A percentile compares a stretch with the other conserved stretches of the same genome.
phyloP scores from a whole-genome alignment of 2,113 vertebrate genomes.

The Limnothrissa miodon region DNA sequence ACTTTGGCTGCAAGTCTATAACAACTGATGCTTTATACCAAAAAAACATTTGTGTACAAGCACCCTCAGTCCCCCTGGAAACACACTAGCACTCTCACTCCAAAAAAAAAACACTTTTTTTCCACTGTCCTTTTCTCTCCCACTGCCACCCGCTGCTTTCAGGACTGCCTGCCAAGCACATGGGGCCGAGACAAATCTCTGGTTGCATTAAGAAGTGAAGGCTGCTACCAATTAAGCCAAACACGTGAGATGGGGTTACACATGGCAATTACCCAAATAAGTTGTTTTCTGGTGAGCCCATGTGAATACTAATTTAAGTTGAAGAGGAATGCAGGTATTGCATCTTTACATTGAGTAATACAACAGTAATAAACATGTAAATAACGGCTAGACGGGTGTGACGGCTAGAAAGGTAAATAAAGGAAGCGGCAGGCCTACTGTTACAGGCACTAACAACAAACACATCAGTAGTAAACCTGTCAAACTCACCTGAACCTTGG shows the following conservation, averaged over 20 bases:
- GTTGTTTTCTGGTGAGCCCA: background rate
- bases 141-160: background rate
- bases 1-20: background rate
- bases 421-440: background rate
- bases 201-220: background rate
- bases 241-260: background rate
- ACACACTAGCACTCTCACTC: background rate
- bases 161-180: background rate
- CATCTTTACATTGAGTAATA: background rate
- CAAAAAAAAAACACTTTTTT: background rate
- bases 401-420: background rate
- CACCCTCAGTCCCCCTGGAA: background rate
- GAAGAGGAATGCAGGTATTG: background rate
- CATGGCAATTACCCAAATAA: background rate
- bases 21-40: background rate
- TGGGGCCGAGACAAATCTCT: background rate
- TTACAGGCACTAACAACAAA: background rate
- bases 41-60: background rate
- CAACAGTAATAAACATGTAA: background rate
- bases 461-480: background rate
- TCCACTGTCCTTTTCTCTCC: background rate
- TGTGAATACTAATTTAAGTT: background rate
- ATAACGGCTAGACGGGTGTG: background rate
- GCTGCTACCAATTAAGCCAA: conserved; percentile 1
- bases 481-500: conserved; percentile 70